These are phyloP conservation scores for Nezara viridula DNA, from an alignment of 2,888 invertebrate species.

Conservation along the genomic window DNA sequence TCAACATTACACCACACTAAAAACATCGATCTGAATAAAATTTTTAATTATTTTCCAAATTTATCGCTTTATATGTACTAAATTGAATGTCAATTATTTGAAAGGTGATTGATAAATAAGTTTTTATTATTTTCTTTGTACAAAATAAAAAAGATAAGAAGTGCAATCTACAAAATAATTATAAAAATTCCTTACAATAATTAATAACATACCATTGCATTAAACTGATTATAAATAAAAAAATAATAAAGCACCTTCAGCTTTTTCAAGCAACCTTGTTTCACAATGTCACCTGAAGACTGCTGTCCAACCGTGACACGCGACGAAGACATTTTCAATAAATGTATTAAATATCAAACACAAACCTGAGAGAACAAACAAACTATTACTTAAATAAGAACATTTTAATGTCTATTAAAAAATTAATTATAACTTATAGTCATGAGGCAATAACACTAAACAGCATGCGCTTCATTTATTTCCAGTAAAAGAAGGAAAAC, in stretches of 20 bases:
- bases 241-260: constrained; percentile 72
- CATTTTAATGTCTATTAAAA: neutral
- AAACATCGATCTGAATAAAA: no score
- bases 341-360: constrained; percentile 24
- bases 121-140: neutral
- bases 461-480: neutral
- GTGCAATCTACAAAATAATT: neutral
- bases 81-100: neutral
- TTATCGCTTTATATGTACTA: neutral
- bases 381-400: neutral
- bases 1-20: constrained; percentile 28
- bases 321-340: constrained; percentile 53
- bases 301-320: constrained; percentile 11
- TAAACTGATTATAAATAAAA: constrained; percentile 43
- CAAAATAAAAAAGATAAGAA: neutral
- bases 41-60: neutral
- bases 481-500: neutral
- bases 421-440: neutral
- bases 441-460: neutral
- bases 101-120: neutral
- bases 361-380: neutral
- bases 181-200: neutral
- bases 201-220: constrained; percentile 28
- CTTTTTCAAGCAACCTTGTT: constrained; percentile 84
- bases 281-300: constrained; percentile 73